Percentiles rank a stretch among this genome's conserved stretches.
phyloP scores from a whole-genome alignment of 2,797 vertebrate species.

The Tokudaia muenninki region DNA sequence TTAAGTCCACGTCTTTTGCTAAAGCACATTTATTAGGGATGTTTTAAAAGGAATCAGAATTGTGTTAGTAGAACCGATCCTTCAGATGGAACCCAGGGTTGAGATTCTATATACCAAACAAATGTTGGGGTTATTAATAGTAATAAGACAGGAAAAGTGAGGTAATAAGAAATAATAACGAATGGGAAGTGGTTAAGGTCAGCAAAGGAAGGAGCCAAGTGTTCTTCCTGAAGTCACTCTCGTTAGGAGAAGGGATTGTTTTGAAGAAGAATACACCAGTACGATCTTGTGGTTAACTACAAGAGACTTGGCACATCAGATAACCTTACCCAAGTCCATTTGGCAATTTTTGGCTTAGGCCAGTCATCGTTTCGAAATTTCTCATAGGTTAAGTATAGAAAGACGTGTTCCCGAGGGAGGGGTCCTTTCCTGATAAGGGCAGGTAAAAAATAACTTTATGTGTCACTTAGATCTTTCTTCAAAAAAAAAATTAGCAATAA shows the following conservation, averaged over 20 bases:
- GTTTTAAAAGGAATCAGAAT: not conserved
- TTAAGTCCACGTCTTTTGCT: not conserved
- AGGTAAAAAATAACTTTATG: not conserved
- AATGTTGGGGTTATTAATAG: conserved; percentile 65
- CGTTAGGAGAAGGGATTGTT: not conserved
- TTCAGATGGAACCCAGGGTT: conserved; percentile 16
- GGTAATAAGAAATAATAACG: conserved; percentile 64
- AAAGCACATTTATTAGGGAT: not conserved
- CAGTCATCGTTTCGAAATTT: not conserved
- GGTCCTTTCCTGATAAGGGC: not conserved
- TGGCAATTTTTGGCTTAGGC: not conserved
- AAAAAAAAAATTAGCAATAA: not conserved
- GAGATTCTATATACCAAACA: conserved; percentile 44
- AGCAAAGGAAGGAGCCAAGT: conserved; percentile 1
- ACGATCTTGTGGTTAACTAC: not conserved
- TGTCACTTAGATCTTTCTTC: not conserved
- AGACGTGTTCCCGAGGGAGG: not conserved
- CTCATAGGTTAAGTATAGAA: not conserved
- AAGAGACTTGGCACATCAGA: not conserved
- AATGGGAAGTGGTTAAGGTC: conserved; percentile 55
- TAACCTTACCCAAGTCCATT: not conserved
- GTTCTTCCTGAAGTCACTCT: conserved; percentile 1
- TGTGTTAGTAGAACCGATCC: not conserved
- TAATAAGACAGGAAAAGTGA: conserved; percentile 70
- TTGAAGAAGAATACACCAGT: not conserved